These are phyloP conservation scores for Pyxicephalus adspersus DNA, from an alignment of 2,113 vertebrate species.

Conservation along the genomic window DNA sequence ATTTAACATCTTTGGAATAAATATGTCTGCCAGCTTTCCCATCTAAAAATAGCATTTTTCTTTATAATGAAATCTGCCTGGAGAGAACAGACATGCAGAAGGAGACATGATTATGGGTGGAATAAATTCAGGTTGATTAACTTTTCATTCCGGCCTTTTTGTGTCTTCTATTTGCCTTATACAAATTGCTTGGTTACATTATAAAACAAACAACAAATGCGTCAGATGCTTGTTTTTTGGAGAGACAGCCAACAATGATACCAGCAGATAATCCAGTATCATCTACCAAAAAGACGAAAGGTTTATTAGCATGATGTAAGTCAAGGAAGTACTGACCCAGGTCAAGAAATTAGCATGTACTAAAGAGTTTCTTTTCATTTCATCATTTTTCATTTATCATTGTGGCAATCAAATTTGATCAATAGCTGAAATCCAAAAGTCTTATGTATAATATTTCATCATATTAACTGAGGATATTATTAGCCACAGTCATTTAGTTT, in stretches of 20 bases:
- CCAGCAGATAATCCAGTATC: neutral
- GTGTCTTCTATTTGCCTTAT: neutral
- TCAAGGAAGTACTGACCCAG: too few species aligned
- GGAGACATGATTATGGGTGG: constrained; percentile 23
- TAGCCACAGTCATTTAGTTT: too few species aligned
- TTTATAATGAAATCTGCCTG: constrained; percentile 39
- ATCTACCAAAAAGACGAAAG: neutral
- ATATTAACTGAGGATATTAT: too few species aligned
- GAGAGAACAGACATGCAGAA: constrained; percentile 47
- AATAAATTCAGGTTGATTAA: constrained; percentile 52
- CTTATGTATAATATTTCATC: too few species aligned
- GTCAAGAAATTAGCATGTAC: neutral
- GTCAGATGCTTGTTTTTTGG: constrained; percentile 19
- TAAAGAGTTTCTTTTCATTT: neutral
- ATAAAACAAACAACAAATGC: constrained; percentile 31
- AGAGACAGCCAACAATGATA: neutral
- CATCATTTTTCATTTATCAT: too few species aligned
- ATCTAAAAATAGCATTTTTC: constrained; percentile 46
- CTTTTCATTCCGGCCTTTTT: constrained; percentile 43
- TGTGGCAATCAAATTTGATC: too few species aligned
- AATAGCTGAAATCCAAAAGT: too few species aligned
- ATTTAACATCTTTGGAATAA: constrained; percentile 32
- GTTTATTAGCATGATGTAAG: neutral
- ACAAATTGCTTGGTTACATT: neutral
- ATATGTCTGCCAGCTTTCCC: constrained; percentile 38